phyloP scores from a whole-genome alignment of 2,888 invertebrate species.

The Calephelis perditalis region DNA sequence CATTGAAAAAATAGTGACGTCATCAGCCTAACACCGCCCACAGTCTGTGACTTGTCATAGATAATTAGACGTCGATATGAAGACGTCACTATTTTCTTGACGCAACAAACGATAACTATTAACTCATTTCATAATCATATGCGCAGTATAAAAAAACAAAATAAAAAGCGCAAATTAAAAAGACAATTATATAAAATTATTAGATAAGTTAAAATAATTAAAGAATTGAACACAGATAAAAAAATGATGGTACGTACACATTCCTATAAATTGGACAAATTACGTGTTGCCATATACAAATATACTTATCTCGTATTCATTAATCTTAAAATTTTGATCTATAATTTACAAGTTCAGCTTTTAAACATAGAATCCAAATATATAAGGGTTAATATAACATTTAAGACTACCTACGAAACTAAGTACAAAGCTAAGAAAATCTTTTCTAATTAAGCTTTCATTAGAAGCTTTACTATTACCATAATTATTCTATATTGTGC shows the following conservation, averaged over 20 bases:
- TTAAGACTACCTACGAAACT: constrained; percentile 3
- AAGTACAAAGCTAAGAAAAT: constrained; percentile 8
- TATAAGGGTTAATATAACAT: constrained; percentile 3
- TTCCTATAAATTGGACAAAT: constrained; percentile 11
- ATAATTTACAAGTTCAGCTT: constrained; percentile 5
- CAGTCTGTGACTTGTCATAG: too few species aligned
- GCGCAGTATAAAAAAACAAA: background rate
- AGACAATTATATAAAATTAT: background rate
- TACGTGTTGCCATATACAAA: constrained; percentile 14
- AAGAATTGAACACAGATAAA: constrained; percentile 11
- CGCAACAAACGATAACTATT: too few species aligned
- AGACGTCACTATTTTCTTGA: too few species aligned
- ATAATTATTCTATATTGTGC: constrained; percentile 44
- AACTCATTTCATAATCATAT: background rate
- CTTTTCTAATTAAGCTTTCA: constrained; percentile 13
- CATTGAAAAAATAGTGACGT: too few species aligned
- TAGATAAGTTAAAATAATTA: background rate
- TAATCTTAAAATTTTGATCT: constrained; percentile 1
- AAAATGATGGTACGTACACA: constrained; percentile 7
- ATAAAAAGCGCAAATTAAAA: constrained; percentile 3
- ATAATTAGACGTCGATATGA: too few species aligned
- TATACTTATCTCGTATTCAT: constrained; percentile 3
- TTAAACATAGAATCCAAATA: constrained; percentile 1
- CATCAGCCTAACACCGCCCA: too few species aligned
- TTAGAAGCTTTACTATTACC: constrained; percentile 26